Evolutionary conservation across 2,113 vertebrate genomes (phyloP), one percentile per base, ranked within the genome.

Genomic region (Hepsetus odoe): DNA sequence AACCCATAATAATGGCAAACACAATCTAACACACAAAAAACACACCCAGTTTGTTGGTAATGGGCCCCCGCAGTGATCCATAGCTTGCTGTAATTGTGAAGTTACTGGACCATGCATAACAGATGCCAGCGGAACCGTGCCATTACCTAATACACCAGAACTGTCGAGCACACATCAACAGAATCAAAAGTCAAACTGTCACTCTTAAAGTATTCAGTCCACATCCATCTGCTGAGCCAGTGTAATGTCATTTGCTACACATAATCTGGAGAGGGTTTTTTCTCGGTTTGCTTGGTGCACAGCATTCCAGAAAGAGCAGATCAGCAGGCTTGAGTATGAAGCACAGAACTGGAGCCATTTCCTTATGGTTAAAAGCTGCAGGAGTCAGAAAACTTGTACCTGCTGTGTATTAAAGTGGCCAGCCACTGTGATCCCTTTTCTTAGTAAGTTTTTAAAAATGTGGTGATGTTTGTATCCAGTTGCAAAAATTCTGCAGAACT

Each of bases 71-170:
- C 85, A 85, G 80, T 81, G 88, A 89, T 90, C 87, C 89, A 85
- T 90, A 87, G 87, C 87, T 84, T 82, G 78, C 84, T 78, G 88
- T 92, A 91, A 92, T 91, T 92, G 89, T 91, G 86, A 90, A 89
- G 83, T 86, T 89, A 91, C 89, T 91, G 91, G 89, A 89, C 89
- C 89, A 91, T 91, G 87, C 84, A 91, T 88, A 92, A 90, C 90
- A 93, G 90, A 91, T 92, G 92, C 87, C 80, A 86, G 89, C 90
- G 88, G 88, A 91, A 91, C 88, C 85, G 84, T 83, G 88, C 87
- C 89, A 91, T 92, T 91, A 90, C 85, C 82, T 87, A 38, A 81
- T 85, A 85, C 82, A 83, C 84, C 64, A 64, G 81, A 76, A 46
- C 87, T 90, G 90, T 91, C 88, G 87, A 69, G 86, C 80, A 80